A percentile compares a stretch with the other conserved stretches of the same genome.
Conservation (phyloP, 2,888 invertebrate genomes). For the Acheta domesticus region DNA sequence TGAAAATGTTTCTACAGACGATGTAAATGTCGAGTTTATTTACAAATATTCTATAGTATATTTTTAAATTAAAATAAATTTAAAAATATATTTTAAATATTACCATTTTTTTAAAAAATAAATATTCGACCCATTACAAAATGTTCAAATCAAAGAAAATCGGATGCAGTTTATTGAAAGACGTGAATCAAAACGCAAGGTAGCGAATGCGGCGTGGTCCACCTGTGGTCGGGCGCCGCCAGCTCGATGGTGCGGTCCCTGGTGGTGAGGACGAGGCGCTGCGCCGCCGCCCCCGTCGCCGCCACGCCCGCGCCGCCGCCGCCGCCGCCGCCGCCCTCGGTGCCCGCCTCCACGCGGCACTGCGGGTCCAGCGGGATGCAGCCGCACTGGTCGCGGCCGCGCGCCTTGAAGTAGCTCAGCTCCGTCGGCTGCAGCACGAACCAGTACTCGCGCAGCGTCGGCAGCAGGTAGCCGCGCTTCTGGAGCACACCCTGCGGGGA, state of each 20-base stretch:
- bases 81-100: too few species aligned
- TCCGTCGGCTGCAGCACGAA: conserved; percentile 73
- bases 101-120: too few species aligned
- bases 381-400: conserved; percentile 65
- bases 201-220: conserved; percentile 36
- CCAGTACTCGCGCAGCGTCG: conserved; percentile 76
- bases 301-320: conserved; percentile 33
- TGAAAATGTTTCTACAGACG: too few species aligned
- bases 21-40: too few species aligned
- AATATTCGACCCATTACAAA: too few species aligned
- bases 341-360: conserved; percentile 42
- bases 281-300: conserved; percentile 43
- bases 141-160: too few species aligned
- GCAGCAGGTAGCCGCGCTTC: conserved; percentile 71
- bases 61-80: too few species aligned
- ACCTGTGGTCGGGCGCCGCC: conserved; percentile 71
- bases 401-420: conserved; percentile 66
- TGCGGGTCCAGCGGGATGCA: conserved; percentile 57
- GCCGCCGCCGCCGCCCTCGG: background rate
- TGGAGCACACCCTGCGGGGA: conserved; percentile 61
- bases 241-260: conserved; percentile 70
- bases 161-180: too few species aligned
- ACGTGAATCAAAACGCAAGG: too few species aligned
- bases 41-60: too few species aligned
- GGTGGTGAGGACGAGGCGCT: conserved; percentile 65